These are phyloP conservation scores for Platysteira castanea DNA, from an alignment of 2,113 vertebrate species.

Conservation along the genomic window DNA sequence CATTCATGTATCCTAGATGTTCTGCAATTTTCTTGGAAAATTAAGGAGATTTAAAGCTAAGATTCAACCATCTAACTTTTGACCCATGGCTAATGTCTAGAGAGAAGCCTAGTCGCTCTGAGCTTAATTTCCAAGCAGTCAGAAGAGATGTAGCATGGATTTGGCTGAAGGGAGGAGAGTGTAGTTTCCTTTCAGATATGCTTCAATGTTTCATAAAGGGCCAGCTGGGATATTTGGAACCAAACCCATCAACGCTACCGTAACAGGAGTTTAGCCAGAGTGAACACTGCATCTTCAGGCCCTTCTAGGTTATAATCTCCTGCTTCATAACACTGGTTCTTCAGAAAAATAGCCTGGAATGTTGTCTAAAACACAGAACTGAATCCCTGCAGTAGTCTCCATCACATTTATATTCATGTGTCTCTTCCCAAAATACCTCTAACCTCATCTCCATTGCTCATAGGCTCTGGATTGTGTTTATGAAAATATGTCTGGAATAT, in stretches of 20 bases:
- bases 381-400: not conserved
- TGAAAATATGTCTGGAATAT: not conserved
- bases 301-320: not conserved
- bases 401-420: not conserved
- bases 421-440: not conserved
- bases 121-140: conserved; percentile 2
- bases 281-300: not conserved
- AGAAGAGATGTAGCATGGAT: not conserved
- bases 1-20: not conserved
- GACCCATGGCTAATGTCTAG: conserved; percentile 15
- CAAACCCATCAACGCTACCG: not conserved
- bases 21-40: not conserved
- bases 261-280: conserved; percentile 1
- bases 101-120: not conserved
- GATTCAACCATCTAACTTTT: not conserved
- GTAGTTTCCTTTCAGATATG: conserved; percentile 1
- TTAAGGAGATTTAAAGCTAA: not conserved
- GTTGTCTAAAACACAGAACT: not conserved
- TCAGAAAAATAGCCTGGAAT: not conserved
- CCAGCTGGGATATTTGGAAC: conserved; percentile 38
- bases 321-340: not conserved
- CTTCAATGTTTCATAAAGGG: not conserved
- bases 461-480: not conserved
- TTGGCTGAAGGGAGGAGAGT: not conserved
- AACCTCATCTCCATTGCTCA: not conserved